phyloP scores from a whole-genome alignment of 1,140 invertebrate genomes.

The Fopius arisanus region DNA sequence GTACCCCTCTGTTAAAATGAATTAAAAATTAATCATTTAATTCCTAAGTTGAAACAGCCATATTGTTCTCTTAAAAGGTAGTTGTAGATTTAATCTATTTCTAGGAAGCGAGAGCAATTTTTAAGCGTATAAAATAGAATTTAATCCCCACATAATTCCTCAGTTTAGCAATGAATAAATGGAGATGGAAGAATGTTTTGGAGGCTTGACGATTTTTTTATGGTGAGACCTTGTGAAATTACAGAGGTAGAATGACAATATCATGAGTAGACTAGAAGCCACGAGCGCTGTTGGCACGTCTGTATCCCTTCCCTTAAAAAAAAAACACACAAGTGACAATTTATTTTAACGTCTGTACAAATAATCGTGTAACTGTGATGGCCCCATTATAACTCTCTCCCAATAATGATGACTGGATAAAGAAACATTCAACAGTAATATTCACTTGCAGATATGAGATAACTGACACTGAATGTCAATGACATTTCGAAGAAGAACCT shows the following conservation, averaged over 20 bases:
- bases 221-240: background rate
- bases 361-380: background rate
- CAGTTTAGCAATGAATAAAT: background rate
- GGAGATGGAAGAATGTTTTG: background rate
- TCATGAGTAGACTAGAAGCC: conserved; percentile 5
- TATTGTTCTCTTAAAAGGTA: background rate
- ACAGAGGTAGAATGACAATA: background rate
- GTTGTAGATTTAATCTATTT: background rate
- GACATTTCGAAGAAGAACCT: background rate
- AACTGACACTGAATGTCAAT: background rate
- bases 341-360: no score
- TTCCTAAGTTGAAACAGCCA: background rate
- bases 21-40: background rate
- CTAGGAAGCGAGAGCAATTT: background rate
- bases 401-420: background rate
- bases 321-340: background rate
- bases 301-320: background rate
- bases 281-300: background rate
- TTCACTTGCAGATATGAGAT: background rate
- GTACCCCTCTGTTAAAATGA: no score
- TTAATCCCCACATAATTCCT: background rate
- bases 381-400: conserved; percentile 13
- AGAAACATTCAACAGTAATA: background rate
- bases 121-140: conserved; percentile 2
- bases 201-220: background rate